Evolutionary conservation across 2,113 vertebrate species (phyloP).

Genomic region (Oenanthe melanoleuca): DNA sequence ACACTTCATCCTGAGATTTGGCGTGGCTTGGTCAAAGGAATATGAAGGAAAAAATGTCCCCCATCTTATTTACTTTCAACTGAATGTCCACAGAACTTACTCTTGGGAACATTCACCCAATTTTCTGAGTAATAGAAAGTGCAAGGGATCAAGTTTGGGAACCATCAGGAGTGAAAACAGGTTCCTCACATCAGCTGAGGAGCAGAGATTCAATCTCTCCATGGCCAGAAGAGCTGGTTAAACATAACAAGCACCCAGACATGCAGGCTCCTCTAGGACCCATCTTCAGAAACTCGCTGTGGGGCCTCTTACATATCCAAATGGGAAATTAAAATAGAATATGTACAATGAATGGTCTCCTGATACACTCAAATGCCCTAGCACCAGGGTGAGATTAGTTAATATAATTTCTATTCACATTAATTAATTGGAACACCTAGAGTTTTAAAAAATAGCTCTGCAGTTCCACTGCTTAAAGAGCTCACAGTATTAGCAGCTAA

Average conservation of each 20-base stretch:
- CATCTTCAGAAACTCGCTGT: not conserved
- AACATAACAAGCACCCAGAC: not conserved
- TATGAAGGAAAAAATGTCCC: not conserved
- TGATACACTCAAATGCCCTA: not conserved
- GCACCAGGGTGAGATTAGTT: not conserved
- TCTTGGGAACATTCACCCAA: not conserved
- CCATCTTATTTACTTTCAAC: not conserved
- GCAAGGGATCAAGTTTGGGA: not conserved
- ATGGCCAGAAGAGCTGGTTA: not conserved
- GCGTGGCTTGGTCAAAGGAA: not conserved
- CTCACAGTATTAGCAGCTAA: not conserved
- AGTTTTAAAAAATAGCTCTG: constrained; percentile 7
- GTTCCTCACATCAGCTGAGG: not conserved
- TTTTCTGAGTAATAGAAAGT: not conserved
- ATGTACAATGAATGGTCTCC: not conserved
- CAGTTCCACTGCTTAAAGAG: not conserved
- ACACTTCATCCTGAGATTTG: not conserved
- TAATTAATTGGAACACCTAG: constrained; percentile 33
- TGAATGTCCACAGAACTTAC: not conserved
- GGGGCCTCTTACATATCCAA: not conserved
- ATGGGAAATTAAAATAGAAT: not conserved
- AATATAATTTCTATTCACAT: not conserved
- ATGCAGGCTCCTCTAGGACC: not conserved
- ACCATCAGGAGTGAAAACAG: not conserved
- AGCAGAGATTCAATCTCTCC: not conserved